Evolutionary conservation across 2,888 invertebrate genomes (phyloP).

Genomic region (Lasioglossum calceatum): DNA sequence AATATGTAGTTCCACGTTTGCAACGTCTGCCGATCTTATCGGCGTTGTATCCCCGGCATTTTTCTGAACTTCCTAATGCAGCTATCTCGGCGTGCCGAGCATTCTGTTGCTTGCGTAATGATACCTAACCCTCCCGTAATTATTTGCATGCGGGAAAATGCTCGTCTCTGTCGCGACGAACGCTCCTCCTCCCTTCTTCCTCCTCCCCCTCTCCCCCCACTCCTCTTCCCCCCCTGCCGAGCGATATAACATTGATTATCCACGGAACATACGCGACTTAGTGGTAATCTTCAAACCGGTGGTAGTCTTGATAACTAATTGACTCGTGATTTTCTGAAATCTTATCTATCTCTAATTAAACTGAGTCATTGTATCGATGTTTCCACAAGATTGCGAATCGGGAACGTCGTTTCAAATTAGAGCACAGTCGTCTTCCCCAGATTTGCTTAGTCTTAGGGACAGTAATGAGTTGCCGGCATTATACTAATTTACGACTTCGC

Average conservation of each 20-base stretch:
- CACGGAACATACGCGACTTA: neutral
- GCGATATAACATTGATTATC: neutral
- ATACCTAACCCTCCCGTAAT: slow-evolving; percentile 25
- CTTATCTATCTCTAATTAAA: slow-evolving; percentile 32
- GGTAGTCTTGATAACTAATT: slow-evolving; percentile 31
- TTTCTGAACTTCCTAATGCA: slow-evolving; percentile 17
- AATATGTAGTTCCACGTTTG: neutral
- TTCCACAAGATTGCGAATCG: neutral
- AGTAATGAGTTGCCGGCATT: neutral
- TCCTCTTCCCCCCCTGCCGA: neutral
- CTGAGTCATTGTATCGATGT: neutral
- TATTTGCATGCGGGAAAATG: slow-evolving; percentile 23
- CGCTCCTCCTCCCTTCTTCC: neutral
- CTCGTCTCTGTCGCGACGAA: neutral
- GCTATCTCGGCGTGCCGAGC: slow-evolving; percentile 19
- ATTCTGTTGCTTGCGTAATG: slow-evolving; percentile 31
- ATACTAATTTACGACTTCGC: neutral
- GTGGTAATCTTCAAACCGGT: neutral
- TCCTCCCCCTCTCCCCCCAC: neutral
- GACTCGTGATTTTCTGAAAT: slow-evolving; percentile 17
- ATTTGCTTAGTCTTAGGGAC: neutral
- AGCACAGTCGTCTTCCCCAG: neutral
- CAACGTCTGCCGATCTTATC: slow-evolving; percentile 16
- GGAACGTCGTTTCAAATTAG: neutral
- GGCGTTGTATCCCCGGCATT: neutral